A percentile compares a stretch with the other conserved stretches of the same genome.
phyloP scores from a whole-genome alignment of 2,113 vertebrate genomes.

The Platycercus adscitus region DNA sequence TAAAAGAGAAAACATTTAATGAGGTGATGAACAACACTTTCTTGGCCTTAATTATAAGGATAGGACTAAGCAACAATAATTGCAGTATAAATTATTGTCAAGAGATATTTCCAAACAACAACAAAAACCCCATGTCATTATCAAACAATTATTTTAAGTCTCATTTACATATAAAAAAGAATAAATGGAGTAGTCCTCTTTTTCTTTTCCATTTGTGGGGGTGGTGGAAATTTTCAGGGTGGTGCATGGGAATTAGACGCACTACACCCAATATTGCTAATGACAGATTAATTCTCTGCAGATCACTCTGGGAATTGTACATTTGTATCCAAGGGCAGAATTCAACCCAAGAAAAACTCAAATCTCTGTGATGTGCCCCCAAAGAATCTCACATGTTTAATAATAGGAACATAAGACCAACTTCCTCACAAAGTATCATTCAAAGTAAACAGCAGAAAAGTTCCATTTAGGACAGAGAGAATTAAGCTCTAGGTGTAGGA shows the following conservation, averaged over 20 bases:
- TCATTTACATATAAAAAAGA: conserved; percentile 77
- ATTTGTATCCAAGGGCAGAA: conserved; percentile 44
- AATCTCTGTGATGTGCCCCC: conserved; percentile 34
- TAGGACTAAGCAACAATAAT: conserved; percentile 74
- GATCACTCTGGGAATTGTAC: conserved; percentile 42
- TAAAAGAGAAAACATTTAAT: conserved; percentile 73
- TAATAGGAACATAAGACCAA: conserved; percentile 4
- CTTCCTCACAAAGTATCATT: background rate
- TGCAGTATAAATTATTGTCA: conserved; percentile 76
- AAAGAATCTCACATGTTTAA: conserved; percentile 4
- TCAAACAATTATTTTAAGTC: conserved; percentile 76
- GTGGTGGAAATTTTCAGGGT: conserved; percentile 71
- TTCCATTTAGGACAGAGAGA: conserved; percentile 36
- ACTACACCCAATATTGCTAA: conserved; percentile 68
- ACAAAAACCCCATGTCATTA: conserved; percentile 70
- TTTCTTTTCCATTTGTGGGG: conserved; percentile 58
- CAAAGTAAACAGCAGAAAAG: background rate
- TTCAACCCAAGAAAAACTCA: conserved; percentile 28
- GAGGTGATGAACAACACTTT: conserved; percentile 73
- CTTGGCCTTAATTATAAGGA: conserved; percentile 74
- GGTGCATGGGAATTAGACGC: conserved; percentile 64
- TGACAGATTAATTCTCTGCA: conserved; percentile 64
- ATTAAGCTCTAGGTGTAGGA: background rate
- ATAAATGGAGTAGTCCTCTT: conserved; percentile 64
- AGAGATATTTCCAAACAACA: conserved; percentile 74